Base-by-base conservation (phyloP, 1,140 invertebrate species). In the Drosophila rhopaloa region DNA sequence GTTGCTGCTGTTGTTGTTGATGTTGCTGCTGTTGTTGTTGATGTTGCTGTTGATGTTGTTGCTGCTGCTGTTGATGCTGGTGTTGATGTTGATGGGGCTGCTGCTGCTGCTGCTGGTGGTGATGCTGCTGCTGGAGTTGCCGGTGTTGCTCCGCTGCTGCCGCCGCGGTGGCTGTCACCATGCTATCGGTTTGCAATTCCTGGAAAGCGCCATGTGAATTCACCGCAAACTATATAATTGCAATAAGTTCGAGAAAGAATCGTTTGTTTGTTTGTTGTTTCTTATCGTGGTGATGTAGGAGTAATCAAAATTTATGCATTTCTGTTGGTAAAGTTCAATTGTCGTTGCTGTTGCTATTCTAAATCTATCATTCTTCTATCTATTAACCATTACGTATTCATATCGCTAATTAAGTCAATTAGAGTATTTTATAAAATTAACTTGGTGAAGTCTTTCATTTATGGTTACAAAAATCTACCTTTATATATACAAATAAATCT, bases 151-250 rank as follows among this genome's bases (percentile, higher is more conserved):
- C 65, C 51, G 93, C 78, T 90, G 79, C 93, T 57, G 95, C 95
- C 79, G 95, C 95, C 70, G 95, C 95, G 86, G 95, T 95, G 76
- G 95, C 95, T 86, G 96, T 94, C 63, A 95, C 94, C 83, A 96
- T 96, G 92, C 96, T 95, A 86, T 97, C 96, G 89, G 97, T 96
- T 94, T 97, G 95, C 84, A 97, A 94, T 95, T 97, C 94, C 94
- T 96, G 93, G 73, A 93, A 93, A 77, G 92, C 88, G 82, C 91
- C 88, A 92, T 92, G 91, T 82, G 92, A 91, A 89, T 90, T 82
- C 80, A 91, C 91, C 89, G 90, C 91, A 92, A 77, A 92, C 91
- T 93, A 80, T 76, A 92, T 57, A 88, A 86, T 86, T 84, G 77
- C 53, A 88, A 78, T 79, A 90, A 81, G 70, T 91, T 82, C 55